Evolutionary conservation across 1,140 invertebrate species (phyloP).

Genomic region (Idris sp.): DNA sequence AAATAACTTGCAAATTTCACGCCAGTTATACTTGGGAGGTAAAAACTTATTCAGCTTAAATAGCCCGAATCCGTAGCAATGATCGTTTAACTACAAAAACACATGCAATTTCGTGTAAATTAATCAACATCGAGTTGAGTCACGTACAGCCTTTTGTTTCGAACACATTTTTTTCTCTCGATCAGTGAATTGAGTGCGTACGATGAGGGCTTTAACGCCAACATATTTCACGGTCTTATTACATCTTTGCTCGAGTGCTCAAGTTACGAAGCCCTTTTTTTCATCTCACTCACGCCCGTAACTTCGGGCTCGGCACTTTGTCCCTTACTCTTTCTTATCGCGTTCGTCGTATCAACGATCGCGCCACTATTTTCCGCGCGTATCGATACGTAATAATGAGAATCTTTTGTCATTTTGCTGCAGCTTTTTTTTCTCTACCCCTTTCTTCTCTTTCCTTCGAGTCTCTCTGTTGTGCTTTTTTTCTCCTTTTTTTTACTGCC

Average conservation of each 20-base stretch:
- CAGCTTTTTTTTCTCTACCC: constrained; percentile 12
- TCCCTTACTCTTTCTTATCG: constrained; percentile 40
- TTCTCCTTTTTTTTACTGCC: too few relatives aligned
- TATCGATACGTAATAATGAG: constrained; percentile 75
- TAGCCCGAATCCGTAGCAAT: constrained; percentile 13
- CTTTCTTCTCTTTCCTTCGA: constrained; percentile 3
- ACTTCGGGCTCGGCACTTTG: constrained; percentile 40
- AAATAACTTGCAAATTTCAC: too few relatives aligned
- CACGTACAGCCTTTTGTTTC: constrained; percentile 39
- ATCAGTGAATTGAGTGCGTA: constrained; percentile 26
- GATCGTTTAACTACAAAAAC: constrained; percentile 21
- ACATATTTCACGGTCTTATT: constrained; percentile 60
- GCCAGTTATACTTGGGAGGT: too few relatives aligned
- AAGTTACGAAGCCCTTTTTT: constrained; percentile 38
- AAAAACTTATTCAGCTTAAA: constrained; percentile 5
- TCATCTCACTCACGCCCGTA: constrained; percentile 6
- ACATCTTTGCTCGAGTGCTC: constrained; percentile 51
- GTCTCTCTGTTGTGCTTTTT: too few relatives aligned
- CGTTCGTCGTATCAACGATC: constrained; percentile 51
- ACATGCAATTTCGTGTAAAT: constrained; percentile 31
- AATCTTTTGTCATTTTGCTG: constrained; percentile 66
- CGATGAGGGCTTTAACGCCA: constrained; percentile 32
- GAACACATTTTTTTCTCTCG: constrained; percentile 35
- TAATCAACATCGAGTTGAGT: constrained; percentile 45
- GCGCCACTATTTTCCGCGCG: constrained; percentile 69